phyloP scores from a whole-genome alignment of 2,888 invertebrate genomes.

The Scaptomyza parva region DNA sequence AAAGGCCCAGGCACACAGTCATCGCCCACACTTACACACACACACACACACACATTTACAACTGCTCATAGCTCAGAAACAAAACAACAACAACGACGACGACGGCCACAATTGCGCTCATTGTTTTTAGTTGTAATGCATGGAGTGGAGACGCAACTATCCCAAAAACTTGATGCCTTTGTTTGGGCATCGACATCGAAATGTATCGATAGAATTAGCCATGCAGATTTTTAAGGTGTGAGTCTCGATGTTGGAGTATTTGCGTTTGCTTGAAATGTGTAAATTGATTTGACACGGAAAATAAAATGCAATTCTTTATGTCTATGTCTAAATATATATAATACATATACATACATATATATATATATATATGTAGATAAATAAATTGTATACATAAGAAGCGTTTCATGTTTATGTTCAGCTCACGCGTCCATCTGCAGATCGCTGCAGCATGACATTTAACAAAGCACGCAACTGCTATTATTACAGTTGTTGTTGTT shows the following conservation, averaged over 20 bases:
- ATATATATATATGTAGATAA: neutral
- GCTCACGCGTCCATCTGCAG: conserved; percentile 47
- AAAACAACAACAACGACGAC: no score
- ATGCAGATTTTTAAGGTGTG: conserved; percentile 36
- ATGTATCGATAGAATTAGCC: conserved; percentile 39
- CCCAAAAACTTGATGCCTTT: conserved; percentile 23
- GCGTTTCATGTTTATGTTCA: conserved; percentile 14
- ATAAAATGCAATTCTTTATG: neutral
- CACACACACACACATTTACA: conserved; percentile 9
- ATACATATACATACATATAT: neutral
- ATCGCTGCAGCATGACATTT: conserved; percentile 50
- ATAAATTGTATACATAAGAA: neutral
- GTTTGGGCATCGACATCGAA: conserved; percentile 30
- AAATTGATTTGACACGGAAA: conserved; percentile 3
- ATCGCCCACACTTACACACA: conserved; percentile 49
- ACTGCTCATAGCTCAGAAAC: conserved; percentile 14
- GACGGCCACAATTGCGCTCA: conserved; percentile 48
- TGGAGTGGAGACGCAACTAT: neutral
- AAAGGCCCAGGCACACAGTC: conserved; percentile 36
- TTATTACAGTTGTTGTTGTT: conserved; percentile 16
- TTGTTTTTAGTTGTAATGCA: conserved; percentile 34
- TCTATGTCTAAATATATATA: no score
- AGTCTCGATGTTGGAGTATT: neutral
- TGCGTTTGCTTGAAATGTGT: neutral
- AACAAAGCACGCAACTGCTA: conserved; percentile 35